Evolutionary conservation across 1,140 invertebrate species (phyloP).

Genomic region (Popillia japonica): DNA sequence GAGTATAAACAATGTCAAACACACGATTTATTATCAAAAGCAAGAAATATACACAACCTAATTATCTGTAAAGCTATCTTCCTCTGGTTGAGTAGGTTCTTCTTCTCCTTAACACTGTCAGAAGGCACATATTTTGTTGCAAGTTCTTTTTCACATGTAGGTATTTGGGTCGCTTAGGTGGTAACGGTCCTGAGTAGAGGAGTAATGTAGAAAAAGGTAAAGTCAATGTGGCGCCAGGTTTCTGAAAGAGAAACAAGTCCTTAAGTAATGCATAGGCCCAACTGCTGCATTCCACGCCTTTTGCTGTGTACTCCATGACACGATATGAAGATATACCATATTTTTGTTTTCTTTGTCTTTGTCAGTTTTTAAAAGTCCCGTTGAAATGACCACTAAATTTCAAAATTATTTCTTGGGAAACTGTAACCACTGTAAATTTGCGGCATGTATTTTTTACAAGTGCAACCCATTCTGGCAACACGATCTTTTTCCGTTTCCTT

Average conservation of each 20-base stretch:
- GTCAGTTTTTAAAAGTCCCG: constrained; percentile 42
- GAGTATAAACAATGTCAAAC: too few species aligned
- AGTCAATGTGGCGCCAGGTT: constrained; percentile 29
- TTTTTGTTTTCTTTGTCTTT: constrained; percentile 32
- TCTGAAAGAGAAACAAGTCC: constrained; percentile 36
- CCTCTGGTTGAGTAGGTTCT: constrained; percentile 41
- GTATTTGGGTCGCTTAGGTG: constrained; percentile 41
- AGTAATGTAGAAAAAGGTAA: constrained; percentile 41
- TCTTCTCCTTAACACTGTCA: constrained; percentile 42
- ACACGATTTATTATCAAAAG: too few species aligned
- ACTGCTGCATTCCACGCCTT: constrained; percentile 39
- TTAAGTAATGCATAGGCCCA: constrained; percentile 36
- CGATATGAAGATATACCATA: constrained; percentile 35
- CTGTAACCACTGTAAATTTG: constrained; percentile 44
- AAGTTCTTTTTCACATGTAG: constrained; percentile 42
- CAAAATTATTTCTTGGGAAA: constrained; percentile 40
- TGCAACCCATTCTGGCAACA: constrained; percentile 45
- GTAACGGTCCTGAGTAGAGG: constrained; percentile 42
- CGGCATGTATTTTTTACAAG: constrained; percentile 40
- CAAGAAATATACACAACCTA: too few species aligned
- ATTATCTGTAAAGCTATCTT: constrained; percentile 42
- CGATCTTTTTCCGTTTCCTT: constrained; percentile 43
- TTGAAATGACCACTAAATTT: constrained; percentile 42
- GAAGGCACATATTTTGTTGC: constrained; percentile 42
- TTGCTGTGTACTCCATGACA: constrained; percentile 42